Base-by-base conservation (phyloP, 2,888 invertebrate genomes). In the Argyresthia albistria region DNA sequence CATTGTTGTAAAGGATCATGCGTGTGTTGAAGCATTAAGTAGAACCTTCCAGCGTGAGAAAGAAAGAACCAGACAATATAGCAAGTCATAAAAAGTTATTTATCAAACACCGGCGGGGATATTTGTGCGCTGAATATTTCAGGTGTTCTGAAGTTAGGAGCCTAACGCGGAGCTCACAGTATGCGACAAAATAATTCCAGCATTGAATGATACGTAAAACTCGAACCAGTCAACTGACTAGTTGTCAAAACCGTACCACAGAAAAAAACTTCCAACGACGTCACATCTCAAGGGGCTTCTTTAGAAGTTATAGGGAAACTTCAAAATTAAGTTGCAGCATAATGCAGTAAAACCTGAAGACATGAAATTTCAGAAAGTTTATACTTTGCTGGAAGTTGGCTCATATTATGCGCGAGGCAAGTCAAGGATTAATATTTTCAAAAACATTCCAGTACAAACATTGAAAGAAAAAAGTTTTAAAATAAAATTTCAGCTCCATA, bases 231-330 rank as follows among this genome's bases (percentile, higher is more conserved):
- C 39, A n/a, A 4, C n/a, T 3, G 39, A 39, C 39, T 39, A 39
- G n/a, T 39, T 10, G 42, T 42, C 4, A 46, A 46, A 46, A n/a
- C 45, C 10, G 46, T 46, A n/a, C 12, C 9, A 46, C 25, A 25
- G 25, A 25, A 25, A 25, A 25, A 25, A 25, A 36, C 49, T 49
- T 37, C 49, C 37, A 39, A 37, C 37, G 37, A 49, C 49, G 37
- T 49, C 49, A 47, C 10, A 49, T 49, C 49, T 36, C 49, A 15
- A 12, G 37, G 49, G 49, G 49, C 11, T 49, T 49, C 36, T 14
- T 39, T 8, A 14, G 39, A 39, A 49, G 37, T 49, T 49, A 49
- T 39, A 15, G 37, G 37, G 14, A 49, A 49, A 49, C 49, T 49
- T 49, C 12, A 37, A 49, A 49, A 49, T 49, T 37, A 49, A 49